Base-by-base conservation (phyloP, 2,797 vertebrate genomes). In the Pempheris klunzingeri region DNA sequence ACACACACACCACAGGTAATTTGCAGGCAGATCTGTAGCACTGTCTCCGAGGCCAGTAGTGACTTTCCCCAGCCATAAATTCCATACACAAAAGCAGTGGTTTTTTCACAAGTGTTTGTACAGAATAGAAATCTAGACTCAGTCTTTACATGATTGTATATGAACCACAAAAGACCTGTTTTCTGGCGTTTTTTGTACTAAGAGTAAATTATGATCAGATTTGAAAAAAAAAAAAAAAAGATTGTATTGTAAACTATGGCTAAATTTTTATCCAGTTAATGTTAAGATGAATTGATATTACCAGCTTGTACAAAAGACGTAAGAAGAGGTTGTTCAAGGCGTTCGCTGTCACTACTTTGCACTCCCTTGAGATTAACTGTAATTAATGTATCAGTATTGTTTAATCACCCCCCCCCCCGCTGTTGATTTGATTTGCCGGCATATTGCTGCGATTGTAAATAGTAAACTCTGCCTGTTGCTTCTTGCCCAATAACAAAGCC, bases 191-290 rank as follows among this genome's bases (percentile, higher is more conserved):
- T 97, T 97, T 98, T 97, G 95, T 97, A 97, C 96, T 95, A 93
- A 94, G 94, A 95, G 96, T 95, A 94, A 94, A 94, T 95, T 95
- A 95, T 95, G 92, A 94, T 94, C 90, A 84, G 93, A 97, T 97
- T 97, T 97, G 96, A 95, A 78, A 80, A 85, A 73, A 81, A 89
- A n/a, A n/a, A 95, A 78, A 80, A 85, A 95, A 96, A 96, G 96
- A 97, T 97, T 99, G 97, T 99, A 97, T 97, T 98, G 96, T 99
- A 97, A 97, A 97, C 94, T 96, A 96, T 96, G 96, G 96, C 96
- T 93, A 96, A 96, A 96, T 96, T 97, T 98, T 96, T 97, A 96
- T 96, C 95, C 93, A 93, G 95, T 97, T 96, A 96, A 94, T 92
- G 90, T 94, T 89, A 78, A 91, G 84, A 94, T 90, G 89, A 94